Evolutionary conservation across 2,797 vertebrate genomes (phyloP), one percentile per base, ranked within the genome.

Genomic region (Hippocampus kuda): DNA sequence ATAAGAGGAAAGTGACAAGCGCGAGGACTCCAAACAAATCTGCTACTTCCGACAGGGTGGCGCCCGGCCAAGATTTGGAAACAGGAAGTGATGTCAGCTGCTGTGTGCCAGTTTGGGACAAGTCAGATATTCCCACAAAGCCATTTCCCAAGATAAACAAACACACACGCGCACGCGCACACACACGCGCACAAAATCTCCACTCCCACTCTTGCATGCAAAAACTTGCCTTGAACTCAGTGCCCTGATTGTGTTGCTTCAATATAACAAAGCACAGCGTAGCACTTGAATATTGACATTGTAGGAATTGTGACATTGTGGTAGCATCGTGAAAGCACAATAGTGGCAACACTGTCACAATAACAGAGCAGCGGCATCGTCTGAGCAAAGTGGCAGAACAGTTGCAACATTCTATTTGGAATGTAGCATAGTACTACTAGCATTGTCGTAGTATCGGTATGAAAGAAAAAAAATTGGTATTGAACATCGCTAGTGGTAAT

Each of bases 111-210:
- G 85, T 82, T 83, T 74, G 75, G 83, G 86, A 86, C 81, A 86
- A 82, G 88, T 87, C 78, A 83, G 84, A 89, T 88, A 87, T 90
- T 91, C 89, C 87, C 87, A 90, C 87, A 88, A 87, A 89, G 86
- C 81, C 82, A 81, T 89, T 91, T 90, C 87, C 87, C 38, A 85
- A 88, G 70, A 86, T 79, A 91, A 90, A 88, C 82, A 92, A 91
- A 91, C 85, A 89, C 70, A 79, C 73, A 72, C 71, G 54, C 78
- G 42, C 61, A 12, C 61, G 16, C 20, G 15, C 62, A 64, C 62
- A 44, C 41, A 42, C 59, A 16, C 60, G 10, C 34, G 42, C 38
- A 63, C 26, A 66, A 8, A 48, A 4, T 27, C 26, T 34, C 34
- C 27, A 51, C 20, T 41, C 30, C 48, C 42, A 27, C 24, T 66